These are phyloP conservation scores for Ischnura elegans DNA, from an alignment of 2,888 invertebrate species.

Conservation along the genomic window DNA sequence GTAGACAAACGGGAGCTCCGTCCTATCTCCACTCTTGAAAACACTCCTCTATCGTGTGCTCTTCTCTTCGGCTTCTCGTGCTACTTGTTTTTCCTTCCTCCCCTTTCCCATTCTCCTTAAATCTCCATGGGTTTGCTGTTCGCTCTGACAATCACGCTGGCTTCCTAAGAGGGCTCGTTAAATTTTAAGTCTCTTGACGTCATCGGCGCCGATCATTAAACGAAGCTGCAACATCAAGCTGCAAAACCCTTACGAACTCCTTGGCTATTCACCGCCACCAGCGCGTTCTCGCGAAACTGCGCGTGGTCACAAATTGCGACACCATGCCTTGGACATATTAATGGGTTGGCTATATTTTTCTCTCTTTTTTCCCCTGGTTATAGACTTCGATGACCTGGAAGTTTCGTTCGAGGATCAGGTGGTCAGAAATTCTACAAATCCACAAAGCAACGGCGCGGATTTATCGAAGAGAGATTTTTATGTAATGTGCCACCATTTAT, in stretches of 20 bases:
- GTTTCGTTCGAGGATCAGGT: neutral
- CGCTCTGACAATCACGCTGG: neutral
- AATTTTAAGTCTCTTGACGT: constrained; percentile 46
- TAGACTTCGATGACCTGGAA: neutral
- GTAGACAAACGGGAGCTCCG: neutral
- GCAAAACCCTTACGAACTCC: neutral
- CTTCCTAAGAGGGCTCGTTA: constrained; percentile 45
- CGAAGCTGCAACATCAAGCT: constrained; percentile 12
- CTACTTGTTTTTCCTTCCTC: neutral
- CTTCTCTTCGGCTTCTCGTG: neutral
- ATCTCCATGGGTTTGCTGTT: neutral
- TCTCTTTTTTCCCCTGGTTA: neutral
- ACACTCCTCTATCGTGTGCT: neutral
- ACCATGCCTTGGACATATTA: neutral
- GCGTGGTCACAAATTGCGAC: neutral
- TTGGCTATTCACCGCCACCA: constrained; percentile 21
- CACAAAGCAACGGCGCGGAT: neutral
- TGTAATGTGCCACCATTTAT: too few relatives aligned
- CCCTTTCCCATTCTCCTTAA: neutral
- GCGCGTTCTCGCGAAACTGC: neutral
- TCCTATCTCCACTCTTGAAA: neutral
- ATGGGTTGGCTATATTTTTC: neutral
- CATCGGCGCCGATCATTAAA: constrained; percentile 17
- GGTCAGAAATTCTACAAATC: neutral
- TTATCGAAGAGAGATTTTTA: too few relatives aligned